A percentile compares a stretch with the other conserved stretches of the same genome.
Evolutionary conservation across 2,888 invertebrate genomes (phyloP).

Genomic region (Ernsta delagoae): DNA sequence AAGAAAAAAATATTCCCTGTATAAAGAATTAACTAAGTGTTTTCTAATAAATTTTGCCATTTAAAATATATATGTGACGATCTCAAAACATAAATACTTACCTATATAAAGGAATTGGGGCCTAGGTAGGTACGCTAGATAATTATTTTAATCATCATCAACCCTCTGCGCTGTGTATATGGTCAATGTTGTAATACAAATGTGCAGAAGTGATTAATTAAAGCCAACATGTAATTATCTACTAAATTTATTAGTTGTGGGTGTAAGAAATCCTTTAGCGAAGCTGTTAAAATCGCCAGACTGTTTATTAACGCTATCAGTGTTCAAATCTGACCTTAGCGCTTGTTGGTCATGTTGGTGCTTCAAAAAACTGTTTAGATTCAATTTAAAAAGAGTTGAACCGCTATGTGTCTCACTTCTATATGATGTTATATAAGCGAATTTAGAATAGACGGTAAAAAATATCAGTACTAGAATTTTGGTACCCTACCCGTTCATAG

Average conservation of each 20-base stretch:
- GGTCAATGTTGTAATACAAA: slow-evolving; percentile 8
- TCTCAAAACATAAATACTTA: too few species aligned
- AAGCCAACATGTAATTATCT: slow-evolving; percentile 26
- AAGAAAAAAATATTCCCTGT: too few species aligned
- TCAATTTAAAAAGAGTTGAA: slow-evolving; percentile 12
- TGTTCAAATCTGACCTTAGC: slow-evolving; percentile 33
- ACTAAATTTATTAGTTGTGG: slow-evolving; percentile 29
- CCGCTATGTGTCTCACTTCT: slow-evolving; percentile 7
- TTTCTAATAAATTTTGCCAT: too few species aligned
- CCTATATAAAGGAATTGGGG: too few species aligned
- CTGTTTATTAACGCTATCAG: slow-evolving; percentile 35
- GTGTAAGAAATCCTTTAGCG: slow-evolving; percentile 19
- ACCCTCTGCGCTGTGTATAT: too few species aligned
- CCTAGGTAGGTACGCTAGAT: too few species aligned
- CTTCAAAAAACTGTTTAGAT: slow-evolving; percentile 21
- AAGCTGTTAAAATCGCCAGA: slow-evolving; percentile 32
- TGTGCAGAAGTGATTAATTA: slow-evolving; percentile 27
- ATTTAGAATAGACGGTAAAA: too few species aligned
- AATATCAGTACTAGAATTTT: too few species aligned
- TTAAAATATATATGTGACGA: too few species aligned
- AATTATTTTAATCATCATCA: neutral
- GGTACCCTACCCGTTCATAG: too few species aligned
- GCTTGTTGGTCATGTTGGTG: slow-evolving; percentile 19
- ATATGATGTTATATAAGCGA: too few species aligned
- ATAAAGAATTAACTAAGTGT: too few species aligned